Evolutionary conservation across 1,140 invertebrate genomes (phyloP).

Genomic region (Eriocheir sinensis): DNA sequence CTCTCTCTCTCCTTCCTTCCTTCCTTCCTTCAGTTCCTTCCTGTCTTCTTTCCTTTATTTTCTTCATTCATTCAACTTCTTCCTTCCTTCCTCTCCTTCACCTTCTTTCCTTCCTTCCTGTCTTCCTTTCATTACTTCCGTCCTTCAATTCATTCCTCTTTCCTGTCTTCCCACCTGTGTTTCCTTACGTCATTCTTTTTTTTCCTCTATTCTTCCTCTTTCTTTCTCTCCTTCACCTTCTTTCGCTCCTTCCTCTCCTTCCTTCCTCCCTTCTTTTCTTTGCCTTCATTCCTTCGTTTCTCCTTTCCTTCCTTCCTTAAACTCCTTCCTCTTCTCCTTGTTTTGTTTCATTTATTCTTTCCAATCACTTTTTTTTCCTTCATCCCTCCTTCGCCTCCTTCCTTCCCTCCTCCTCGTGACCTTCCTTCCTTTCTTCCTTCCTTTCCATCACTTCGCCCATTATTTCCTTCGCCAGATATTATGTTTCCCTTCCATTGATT

Average conservation of each 20-base stretch:
- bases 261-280: not conserved
- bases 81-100: not conserved
- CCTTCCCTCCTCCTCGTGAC: no score
- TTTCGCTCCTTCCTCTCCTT: not conserved
- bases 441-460: no score
- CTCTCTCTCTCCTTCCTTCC: not conserved
- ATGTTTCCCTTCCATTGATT: no score
- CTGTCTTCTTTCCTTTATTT: not conserved
- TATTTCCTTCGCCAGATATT: no score
- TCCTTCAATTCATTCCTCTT: not conserved
- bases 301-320: not conserved
- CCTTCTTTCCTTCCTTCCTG: not conserved
- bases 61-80: not conserved
- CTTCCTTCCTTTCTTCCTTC: no score
- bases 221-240: no score
- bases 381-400: no score
- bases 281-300: not conserved
- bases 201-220: no score
- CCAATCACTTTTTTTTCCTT: no score
- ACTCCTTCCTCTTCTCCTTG: no score
- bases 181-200: not conserved
- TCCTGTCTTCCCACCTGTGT: not conserved
- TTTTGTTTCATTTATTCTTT: no score
- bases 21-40: not conserved
- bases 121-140: not conserved